Evolutionary conservation across 2,113 vertebrate genomes (phyloP), one percentile per base, ranked within the genome.

Genomic region (Lichenostomus cassidix): DNA sequence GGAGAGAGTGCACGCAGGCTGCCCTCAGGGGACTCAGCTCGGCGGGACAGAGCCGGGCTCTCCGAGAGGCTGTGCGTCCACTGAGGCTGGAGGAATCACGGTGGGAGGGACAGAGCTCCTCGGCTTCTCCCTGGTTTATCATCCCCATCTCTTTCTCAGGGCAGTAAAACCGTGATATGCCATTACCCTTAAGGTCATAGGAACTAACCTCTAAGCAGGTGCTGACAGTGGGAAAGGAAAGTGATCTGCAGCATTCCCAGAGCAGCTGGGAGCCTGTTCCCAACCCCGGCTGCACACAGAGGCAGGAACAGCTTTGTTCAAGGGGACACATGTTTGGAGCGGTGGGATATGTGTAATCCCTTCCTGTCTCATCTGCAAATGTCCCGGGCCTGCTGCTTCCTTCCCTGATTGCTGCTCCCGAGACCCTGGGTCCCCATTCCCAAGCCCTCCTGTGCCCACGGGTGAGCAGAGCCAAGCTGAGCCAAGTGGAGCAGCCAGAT

Each of bases 191-290:
- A 47, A 94, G 91, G 91, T 92, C 62, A 2, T 44, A 96, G 92
- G 69, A 89, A 81, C 82, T 71, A 80, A 96, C 87, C 82, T 82
- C 94, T 87, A 89, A 94, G 92, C 96, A 97, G 95, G 96, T 96
- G 97, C 69, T 80, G 94, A 89, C 95, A 96, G 95, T 95, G 95
- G 91, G 95, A 96, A 94, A 94, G 89, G 87, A 95, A 91, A 95
- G 94, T 90, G 86, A 86, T 96, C 83, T 1, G 5, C 2, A 2
- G 87, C 4, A 4, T 95, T 95, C 91, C 92, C 92, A 89, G 94
- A 65, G 84, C 96, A 95, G 96, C 88, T 96, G 96, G 79, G 85
- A 95, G 81, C 67, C 64, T 1, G 3, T 87, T 95, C 92, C 78
- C 89, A 94, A 92, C 81, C 64, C 62, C 0, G 75, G 64, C 89